Base-by-base conservation (phyloP, 2,888 invertebrate species). In the Congeria kusceri region DNA sequence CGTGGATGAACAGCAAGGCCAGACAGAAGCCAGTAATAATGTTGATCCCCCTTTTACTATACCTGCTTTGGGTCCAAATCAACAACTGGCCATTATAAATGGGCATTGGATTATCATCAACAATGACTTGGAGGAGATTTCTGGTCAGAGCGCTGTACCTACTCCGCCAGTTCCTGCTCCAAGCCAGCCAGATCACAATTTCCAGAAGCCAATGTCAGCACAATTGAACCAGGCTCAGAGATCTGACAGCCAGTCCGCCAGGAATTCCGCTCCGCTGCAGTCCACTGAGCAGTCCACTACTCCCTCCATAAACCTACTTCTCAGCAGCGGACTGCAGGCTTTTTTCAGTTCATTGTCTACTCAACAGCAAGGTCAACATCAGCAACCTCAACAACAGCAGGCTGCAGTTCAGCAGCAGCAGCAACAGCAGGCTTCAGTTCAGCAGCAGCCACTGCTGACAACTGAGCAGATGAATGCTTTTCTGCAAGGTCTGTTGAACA, bases 81-180 rank as follows among this genome's bases (percentile, higher is more conserved):
- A 63, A 9, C 39, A 23, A 25, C 39, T 70, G 27, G 74, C 71
- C 11, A n/a, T 79, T 13, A 75, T 79, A 27, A 25, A 70, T 53
- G 79, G 79, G 2, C 63, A 75, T 23, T 49, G 74, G 7, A 46
- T 56, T 23, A 49, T 79, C 23, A 64, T 79, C 7, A 71, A 75
- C 57, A 65, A 79, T 71, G 79, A 79, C 63, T 49, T 59, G 23
- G 69, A 69, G 3, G 23, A 29, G 25, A 7, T 28, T 4, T 15
- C 11, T 28, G 39, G 44, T 27, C 39, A 20, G n/a, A 11, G 20
- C 9, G 57, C 32, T 53, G 20, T 18, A 7, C 44, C 32, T 5
- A 25, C 13, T 2, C 20, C 7, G 49, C 23, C 18, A 20, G 27
- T 67, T 56, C 46, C 53, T 39, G 13, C 27, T 39, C 27, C 25